Base-by-base conservation (phyloP, 2,797 vertebrate genomes). In the Gorsachius magnificus region DNA sequence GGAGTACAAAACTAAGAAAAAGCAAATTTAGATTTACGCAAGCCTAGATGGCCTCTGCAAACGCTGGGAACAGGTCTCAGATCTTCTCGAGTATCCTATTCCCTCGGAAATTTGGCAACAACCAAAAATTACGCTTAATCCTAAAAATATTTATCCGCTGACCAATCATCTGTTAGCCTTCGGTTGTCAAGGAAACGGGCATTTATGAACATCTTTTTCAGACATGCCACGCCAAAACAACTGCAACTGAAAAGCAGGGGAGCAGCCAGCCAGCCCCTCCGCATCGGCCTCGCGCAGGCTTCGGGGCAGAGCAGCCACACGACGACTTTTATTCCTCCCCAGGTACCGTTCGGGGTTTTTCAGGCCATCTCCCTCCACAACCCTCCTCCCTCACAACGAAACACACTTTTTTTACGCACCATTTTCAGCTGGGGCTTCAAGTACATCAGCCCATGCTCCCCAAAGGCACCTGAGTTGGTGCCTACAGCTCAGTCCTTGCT, bases 121-220 rank as follows among this genome's bases (percentile, higher is more conserved):
- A 43, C 41, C 41, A 43, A 43, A 43, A 94, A 93, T 48, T 65
- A 57, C 38, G 77, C 86, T 89, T 79, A 16, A 70, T 58, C 83
- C 95, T 94, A 93, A 93, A 94, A 91, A 77, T 83, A 90, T 87
- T 95, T 88, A 91, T 89, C 90, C 65, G 36, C 35, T 93, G 95
- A 72, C 84, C 94, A 86, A 93, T 89, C 84, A n/a, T 66, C 64
- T 35, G n/a, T 76, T 83, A n/a, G 56, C 26, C 77, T 87, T 3
- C n/a, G 63, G 94, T 93, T 96, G 95, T 45, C 94, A 94, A 48
- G 93, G 89, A 41, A 93, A 97, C 96, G 11, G 84, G 72, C 53
- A 29, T 60, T 92, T 75, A 65, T 58, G 91, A 90, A 15, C 77
- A 85, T 65, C 83, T 65, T 83, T 74, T 78, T 31, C 72, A 83